phyloP scores from a whole-genome alignment of 2,888 invertebrate genomes.

The Pasiphila rectangulata region DNA sequence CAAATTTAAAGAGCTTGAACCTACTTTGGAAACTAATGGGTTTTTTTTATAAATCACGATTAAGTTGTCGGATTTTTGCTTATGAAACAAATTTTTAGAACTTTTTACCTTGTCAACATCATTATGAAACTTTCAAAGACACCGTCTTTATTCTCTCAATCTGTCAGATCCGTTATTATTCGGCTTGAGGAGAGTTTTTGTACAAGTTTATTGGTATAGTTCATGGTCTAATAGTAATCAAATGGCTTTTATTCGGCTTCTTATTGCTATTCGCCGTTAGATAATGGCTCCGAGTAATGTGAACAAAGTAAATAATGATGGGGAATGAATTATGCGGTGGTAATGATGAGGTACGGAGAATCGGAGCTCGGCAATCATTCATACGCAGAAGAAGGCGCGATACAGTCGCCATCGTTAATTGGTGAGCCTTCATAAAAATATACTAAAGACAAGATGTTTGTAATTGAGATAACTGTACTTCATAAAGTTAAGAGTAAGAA shows the following conservation, averaged over 20 bases:
- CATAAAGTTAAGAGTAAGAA: no score
- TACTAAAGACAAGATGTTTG: no score
- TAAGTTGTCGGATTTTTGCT: no score
- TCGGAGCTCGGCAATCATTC: neutral
- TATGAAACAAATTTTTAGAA: slow-evolving; percentile 18
- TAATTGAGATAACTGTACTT: no score
- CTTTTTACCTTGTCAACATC: slow-evolving; percentile 51
- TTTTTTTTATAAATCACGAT: no score
- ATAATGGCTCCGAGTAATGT: slow-evolving; percentile 47
- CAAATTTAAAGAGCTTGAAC: no score
- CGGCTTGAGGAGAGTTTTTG: slow-evolving; percentile 69
- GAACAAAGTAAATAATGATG: slow-evolving; percentile 39
- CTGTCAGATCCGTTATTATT: slow-evolving; percentile 52
- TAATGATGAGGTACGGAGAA: slow-evolving; percentile 12
- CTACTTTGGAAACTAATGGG: no score
- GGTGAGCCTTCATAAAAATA: neutral
- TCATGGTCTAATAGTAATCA: slow-evolving; percentile 57
- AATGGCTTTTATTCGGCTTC: slow-evolving; percentile 56
- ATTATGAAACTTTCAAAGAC: slow-evolving; percentile 55
- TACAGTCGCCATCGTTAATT: neutral
- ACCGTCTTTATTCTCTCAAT: slow-evolving; percentile 62
- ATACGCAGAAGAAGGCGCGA: neutral
- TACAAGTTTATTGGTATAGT: slow-evolving; percentile 58
- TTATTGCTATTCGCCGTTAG: slow-evolving; percentile 47
- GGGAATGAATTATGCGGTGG: slow-evolving; percentile 18